Evolutionary conservation across 2,888 invertebrate species (phyloP), one percentile per base, ranked within the genome.

Genomic region (Agrochola circellaris): DNA sequence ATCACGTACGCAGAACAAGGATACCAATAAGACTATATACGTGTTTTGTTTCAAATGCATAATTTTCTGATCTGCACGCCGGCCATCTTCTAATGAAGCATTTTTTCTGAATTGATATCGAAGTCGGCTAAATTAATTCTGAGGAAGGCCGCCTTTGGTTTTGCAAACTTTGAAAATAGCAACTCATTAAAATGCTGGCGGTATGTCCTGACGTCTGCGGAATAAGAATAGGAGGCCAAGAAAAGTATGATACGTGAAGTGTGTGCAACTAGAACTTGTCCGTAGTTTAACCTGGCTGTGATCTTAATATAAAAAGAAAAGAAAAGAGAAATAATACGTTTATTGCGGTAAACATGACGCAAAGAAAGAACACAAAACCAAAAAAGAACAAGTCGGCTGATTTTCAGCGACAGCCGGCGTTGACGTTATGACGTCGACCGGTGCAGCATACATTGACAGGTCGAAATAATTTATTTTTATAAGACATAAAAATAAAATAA

Each of bases 1-100:
- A 87, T 92, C 94, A 94, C 94, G 94, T 93, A 87, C 83, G 60
- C 80, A 74, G 85, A 89, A 89, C 89, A 88, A 87, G 89, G 91
- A 91, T 93, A 91, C 92, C 91, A 90, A 92, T 91, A 91, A 89
- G 89, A 88, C 84, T 88, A 15, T 45, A 45, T 45, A 91, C 92
- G 92, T 91, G 91, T 89, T 91, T 90, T 91, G 88, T 92, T 89
- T 88, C 82, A 83, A 80, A 87, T 91, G 89, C 86, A 91, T 92
- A 91, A 91, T 91, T 88, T 87, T 73, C 88, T 85, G 75, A 82
- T 77, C 78, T 87, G 83, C 85, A 72, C 66, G 71, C 65, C 56
- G 45, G 80, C 69, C 82, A 86, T 81, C 81, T 72, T 69, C 73
- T 78, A 78, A 75, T 77, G 76, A 82, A 86, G 77, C 6, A 73